These are phyloP conservation scores for Erpetoichthys calabaricus DNA, from an alignment of 2,797 vertebrate species.

Conservation along the genomic window DNA sequence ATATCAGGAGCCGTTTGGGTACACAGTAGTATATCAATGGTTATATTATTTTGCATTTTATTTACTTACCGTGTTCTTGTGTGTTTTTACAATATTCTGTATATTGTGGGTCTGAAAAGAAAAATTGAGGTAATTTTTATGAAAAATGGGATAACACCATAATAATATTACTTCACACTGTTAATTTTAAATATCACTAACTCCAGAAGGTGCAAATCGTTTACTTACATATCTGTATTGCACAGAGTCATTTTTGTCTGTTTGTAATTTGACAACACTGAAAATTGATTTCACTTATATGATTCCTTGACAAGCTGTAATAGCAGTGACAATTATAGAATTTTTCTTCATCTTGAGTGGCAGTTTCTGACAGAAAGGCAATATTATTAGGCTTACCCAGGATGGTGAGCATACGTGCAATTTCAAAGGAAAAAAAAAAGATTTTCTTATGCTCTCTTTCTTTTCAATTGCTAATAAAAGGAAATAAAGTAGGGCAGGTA, in stretches of 20 bases:
- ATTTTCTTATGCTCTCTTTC: not conserved
- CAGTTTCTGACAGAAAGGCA: slow-evolving; percentile 13
- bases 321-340: slow-evolving; percentile 12
- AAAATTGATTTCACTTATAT: slow-evolving; percentile 8
- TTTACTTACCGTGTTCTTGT: too few species aligned
- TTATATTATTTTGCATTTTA: too few species aligned
- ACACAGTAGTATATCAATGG: too few species aligned
- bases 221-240: slow-evolving; percentile 7
- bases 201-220: slow-evolving; percentile 1
- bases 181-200: not conserved
- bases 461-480: slow-evolving; percentile 7
- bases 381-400: slow-evolving; percentile 7
- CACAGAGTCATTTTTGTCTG: slow-evolving; percentile 6
- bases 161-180: not conserved
- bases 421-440: too few species aligned
- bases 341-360: slow-evolving; percentile 10
- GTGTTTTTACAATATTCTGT: too few species aligned
- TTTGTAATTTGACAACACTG: slow-evolving; percentile 12
- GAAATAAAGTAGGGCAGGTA: slow-evolving; percentile 10
- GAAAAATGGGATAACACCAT: not conserved
- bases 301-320: slow-evolving; percentile 11
- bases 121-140: too few species aligned
- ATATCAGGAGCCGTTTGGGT: too few species aligned
- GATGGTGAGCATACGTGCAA: slow-evolving; percentile 1
- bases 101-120: too few species aligned